Evolutionary conservation across 2,113 vertebrate species (phyloP), one percentile per base, ranked within the genome.

Genomic region (Scartelaos histophorus): DNA sequence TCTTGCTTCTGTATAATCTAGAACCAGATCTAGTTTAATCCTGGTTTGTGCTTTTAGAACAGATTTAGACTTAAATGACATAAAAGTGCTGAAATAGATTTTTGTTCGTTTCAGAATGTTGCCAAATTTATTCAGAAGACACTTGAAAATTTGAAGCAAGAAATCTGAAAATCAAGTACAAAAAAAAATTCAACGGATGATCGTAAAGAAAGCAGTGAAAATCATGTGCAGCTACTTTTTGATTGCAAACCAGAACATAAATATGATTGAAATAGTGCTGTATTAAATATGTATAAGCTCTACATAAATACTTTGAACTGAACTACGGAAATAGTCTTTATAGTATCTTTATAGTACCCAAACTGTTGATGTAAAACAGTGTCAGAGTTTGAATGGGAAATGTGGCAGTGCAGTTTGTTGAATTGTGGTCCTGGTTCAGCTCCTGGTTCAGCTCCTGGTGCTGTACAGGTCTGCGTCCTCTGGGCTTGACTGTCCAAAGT

Each of bases 391-490:
- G 71, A 67, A 57, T 43, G 72, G 81, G 64, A 70, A 71, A 75
- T 66, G 82, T 62, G 75, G 81, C 64, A 74, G 73, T 72, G 72
- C 72, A 12, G 69, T 73, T 64, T 11, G 53, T 54, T 49, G 64
- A 84, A 29, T 62, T 25, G 61, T 5, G 16, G 60, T 25, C 21
- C 49, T 16, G 24, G 53, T 77, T 95, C 90, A 97, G 91, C 93
- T 25, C 21, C 49, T 16, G 24, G 53, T 77, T 95, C 90, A 97
- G 91, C 93, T 95, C 87, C 95, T 95, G 51, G 94, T 97, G 86
- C 94, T 96, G 92, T 97, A 98, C 93, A 97, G 87, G 87, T 97
- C 96, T 85, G 84, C 86, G 70, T 97, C 96, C 84, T 97, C 96
- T 0, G 95, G 95, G 85, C 51, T 93, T 68, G 95, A 95, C 79